Conservation (phyloP, 2,888 invertebrate genomes). For the Petrophora chlorosata region DNA sequence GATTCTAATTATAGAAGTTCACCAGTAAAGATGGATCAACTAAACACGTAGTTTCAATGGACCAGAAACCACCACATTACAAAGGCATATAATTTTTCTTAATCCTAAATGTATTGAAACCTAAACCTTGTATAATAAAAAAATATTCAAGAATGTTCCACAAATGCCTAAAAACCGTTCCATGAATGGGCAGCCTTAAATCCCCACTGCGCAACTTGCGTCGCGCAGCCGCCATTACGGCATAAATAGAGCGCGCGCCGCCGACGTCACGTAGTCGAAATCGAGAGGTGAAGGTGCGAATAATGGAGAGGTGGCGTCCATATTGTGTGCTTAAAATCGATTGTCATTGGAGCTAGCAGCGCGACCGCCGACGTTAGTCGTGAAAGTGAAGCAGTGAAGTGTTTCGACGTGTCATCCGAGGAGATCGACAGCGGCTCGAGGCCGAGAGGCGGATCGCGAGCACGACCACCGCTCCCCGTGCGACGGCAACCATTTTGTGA, state of each 20-base stretch:
- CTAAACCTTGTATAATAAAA: not conserved
- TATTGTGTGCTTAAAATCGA: slow-evolving; percentile 74
- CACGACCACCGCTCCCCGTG: slow-evolving; percentile 52
- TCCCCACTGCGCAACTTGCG: slow-evolving; percentile 68
- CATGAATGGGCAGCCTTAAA: slow-evolving; percentile 57
- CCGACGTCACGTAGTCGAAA: slow-evolving; percentile 78
- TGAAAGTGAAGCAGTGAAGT: slow-evolving; percentile 76
- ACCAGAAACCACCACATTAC: too few relatives aligned
- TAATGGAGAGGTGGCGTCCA: slow-evolving; percentile 81
- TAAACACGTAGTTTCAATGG: too few relatives aligned
- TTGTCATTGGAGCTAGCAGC: slow-evolving; percentile 80
- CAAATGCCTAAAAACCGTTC: not conserved
- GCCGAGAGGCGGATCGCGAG: slow-evolving; percentile 61
- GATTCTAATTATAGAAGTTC: too few relatives aligned
- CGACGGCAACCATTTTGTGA: slow-evolving; percentile 73
- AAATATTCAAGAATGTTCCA: slow-evolving; percentile 2
- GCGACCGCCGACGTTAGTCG: slow-evolving; percentile 74
- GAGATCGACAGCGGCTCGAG: slow-evolving; percentile 77
- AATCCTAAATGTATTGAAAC: not conserved
- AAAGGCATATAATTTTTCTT: not conserved
- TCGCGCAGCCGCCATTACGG: slow-evolving; percentile 71
- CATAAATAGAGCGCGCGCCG: slow-evolving; percentile 69
- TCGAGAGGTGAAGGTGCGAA: slow-evolving; percentile 79
- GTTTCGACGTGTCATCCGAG: slow-evolving; percentile 81
- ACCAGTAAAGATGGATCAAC: too few relatives aligned